These are phyloP conservation scores for Ochlodes sylvanus DNA, from an alignment of 2,888 invertebrate genomes.

Conservation along the genomic window DNA sequence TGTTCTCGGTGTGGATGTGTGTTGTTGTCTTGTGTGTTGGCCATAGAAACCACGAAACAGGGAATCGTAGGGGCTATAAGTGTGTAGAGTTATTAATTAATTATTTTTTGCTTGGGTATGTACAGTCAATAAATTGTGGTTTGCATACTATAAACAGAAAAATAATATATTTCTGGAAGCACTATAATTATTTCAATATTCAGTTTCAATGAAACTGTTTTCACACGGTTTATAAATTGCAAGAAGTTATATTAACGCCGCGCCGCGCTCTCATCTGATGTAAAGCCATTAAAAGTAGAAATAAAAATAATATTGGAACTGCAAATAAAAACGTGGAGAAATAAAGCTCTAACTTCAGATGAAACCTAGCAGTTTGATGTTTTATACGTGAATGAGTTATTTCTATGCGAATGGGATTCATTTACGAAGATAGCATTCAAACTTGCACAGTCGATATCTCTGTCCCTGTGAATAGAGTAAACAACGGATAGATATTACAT, in stretches of 20 bases:
- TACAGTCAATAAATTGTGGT: background rate
- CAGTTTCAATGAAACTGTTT: conserved; percentile 17
- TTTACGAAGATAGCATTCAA: conserved; percentile 75
- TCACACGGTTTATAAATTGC: background rate
- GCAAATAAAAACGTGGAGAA: conserved; percentile 31
- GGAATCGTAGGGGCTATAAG: no score
- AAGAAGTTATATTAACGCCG: conserved; percentile 11
- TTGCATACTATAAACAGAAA: background rate
- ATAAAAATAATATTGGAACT: conserved; percentile 34
- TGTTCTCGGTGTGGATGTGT: no score
- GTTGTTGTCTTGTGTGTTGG: no score
- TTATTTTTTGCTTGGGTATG: no score
- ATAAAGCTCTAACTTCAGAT: conserved; percentile 35
- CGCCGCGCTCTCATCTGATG: conserved; percentile 11
- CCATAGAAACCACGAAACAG: no score
- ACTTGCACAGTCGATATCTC: conserved; percentile 72
- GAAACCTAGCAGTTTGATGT: conserved; percentile 29
- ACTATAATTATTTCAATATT: conserved; percentile 9
- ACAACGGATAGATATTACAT: conserved; percentile 35
- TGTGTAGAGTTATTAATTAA: no score
- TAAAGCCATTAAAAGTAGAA: conserved; percentile 26
- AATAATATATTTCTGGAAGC: background rate
- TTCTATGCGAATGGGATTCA: conserved; percentile 63
- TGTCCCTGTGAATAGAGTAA: conserved; percentile 56
- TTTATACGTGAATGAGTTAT: conserved; percentile 45